Evolutionary conservation across 1,140 invertebrate species (phyloP), one percentile per base, ranked within the genome.

Genomic region (Drosophila ambigua): DNA sequence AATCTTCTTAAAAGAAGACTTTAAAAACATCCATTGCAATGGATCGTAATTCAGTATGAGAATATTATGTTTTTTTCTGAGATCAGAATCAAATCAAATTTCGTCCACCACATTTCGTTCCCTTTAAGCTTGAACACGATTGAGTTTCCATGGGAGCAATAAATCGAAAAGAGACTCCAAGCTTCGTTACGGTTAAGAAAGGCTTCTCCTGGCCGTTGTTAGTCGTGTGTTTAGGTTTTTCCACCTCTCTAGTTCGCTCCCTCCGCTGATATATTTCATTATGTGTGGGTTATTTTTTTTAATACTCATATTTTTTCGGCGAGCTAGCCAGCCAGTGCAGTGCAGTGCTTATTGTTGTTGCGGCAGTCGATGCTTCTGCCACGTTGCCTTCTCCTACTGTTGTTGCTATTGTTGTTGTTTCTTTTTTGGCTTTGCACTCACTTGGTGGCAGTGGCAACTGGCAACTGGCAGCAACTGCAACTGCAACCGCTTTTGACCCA

Each of bases 401-500:
- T 50, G 24, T 66, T 65, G 24, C 24, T 63, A 23, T 45, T 35
- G 11, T 46, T 45, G 9, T 24, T 45, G 28, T 72, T 69, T 31
- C 23, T 24, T 53, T 63, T 49, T 49, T 68, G 39, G 55, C 43
- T 15, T 41, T 39, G 35, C 35, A 39, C 35, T 39, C 35, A 39
- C 35, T 39, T 39, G 35, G 9, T 39, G 35, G 20, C 51, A 11
- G 28, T 64, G 35, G 64, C 64, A 65, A 65, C 49, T 46, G 26
- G 49, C 50, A 62, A 67, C 46, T 26, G 49, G 60, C 54, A 49
- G 77, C 77, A 65, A 84, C 57, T 79, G 77, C 82, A 81, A 85
- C 74, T 87, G 82, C 83, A 79, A 79, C 79, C 76, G 83, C 83
- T 89, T 88, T 88, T 88, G 83, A 88, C 83, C 83, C 76, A 66